Base-by-base conservation (phyloP, 2,113 vertebrate species). In the Microtus montanus region DNA sequence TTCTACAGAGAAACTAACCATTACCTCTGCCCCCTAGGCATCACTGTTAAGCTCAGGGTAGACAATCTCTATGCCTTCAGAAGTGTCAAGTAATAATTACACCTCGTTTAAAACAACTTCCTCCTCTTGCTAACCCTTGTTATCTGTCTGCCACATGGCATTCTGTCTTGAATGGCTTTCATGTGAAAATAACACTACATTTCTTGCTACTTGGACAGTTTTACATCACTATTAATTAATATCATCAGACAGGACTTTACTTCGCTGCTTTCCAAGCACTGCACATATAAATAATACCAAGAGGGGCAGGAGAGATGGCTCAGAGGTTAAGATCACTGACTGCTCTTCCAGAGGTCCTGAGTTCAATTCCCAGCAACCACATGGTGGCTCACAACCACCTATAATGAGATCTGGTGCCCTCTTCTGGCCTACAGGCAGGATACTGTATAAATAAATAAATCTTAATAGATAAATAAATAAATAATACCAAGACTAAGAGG, bases 131-230 rank as follows among this genome's bases (percentile, higher is more conserved):
- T 80, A 35, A 58, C 70, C 33, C 44, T 66, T 63, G 38, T 49
- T 71, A 4, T 63, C 47, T 87, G 7, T 84, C 83, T 94, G 49
- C 63, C 52, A 68, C 41, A 70, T 41, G 17, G 13, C 78, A 79
- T 92, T 94, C 75, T 84, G n/a, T 33, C 7, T 78, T 68, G 28
- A 82, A 54, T 66, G 86, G 35, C 74, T 92, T 94, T 41, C n/a
- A 38, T 41, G 38, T 66, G 20, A 11, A n/a, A 71, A 28, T 6
- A 77, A 35, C 49, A 85, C n/a, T 61, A 61, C 78, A 74, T 79
- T 87, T 89, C 70, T 92, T 94, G n/a, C 54, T 68, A 64, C 30
- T 66, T 90, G 15, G 38, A 87, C 79, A 66, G 54, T 85, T 80
- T 54, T 80, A 70, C 92, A 35, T 64, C 63, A 78, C 28, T 38